phyloP scores from a whole-genome alignment of 2,888 invertebrate genomes.

The Cerastoderma edule region DNA sequence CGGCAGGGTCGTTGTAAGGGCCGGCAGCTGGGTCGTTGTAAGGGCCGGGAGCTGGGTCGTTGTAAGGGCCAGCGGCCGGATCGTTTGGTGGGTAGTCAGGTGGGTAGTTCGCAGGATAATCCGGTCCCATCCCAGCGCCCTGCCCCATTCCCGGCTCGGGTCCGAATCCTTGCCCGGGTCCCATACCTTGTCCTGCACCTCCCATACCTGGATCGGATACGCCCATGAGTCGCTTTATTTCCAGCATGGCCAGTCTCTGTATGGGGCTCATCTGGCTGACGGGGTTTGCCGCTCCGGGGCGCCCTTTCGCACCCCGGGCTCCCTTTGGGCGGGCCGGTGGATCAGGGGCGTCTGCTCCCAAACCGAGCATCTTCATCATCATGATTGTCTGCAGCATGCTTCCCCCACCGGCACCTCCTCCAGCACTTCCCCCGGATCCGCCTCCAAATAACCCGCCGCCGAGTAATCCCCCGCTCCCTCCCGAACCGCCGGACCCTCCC shows the following conservation, averaged over 20 bases:
- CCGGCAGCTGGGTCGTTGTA: neutral
- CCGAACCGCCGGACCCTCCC: neutral
- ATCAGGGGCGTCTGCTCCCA: constrained; percentile 26
- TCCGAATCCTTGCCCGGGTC: neutral
- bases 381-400: constrained; percentile 7
- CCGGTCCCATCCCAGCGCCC: neutral
- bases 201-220: neutral
- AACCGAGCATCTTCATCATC: constrained; percentile 13
- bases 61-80: no score
- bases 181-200: neutral
- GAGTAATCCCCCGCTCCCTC: neutral
- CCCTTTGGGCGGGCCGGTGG: constrained; percentile 8
- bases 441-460: constrained; percentile 1
- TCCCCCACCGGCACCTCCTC: constrained; percentile 1
- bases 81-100: neutral
- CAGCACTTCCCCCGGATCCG: neutral
- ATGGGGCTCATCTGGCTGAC: constrained; percentile 1
- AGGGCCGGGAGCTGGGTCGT: neutral
- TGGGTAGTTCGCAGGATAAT: neutral
- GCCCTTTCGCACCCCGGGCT: neutral
- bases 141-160: neutral
- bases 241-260: constrained; percentile 8
- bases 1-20: neutral
- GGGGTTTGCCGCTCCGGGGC: neutral
- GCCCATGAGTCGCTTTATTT: neutral